phyloP scores from a whole-genome alignment of 2,113 vertebrate species.

The Hyla sarda region DNA sequence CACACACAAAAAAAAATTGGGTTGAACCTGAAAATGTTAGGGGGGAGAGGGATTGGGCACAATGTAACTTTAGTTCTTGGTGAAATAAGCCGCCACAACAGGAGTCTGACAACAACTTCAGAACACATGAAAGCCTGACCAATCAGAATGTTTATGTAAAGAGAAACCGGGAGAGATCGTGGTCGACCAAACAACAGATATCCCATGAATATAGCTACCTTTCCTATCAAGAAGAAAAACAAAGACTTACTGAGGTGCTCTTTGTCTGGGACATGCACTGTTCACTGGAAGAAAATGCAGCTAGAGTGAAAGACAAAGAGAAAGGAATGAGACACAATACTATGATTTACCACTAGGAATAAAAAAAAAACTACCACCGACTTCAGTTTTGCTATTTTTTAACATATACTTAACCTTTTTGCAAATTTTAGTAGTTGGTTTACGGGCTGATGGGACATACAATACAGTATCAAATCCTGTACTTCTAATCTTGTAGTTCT shows the following conservation, averaged over 20 bases:
- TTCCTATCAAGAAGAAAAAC: background rate
- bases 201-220: no score
- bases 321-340: background rate
- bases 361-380: background rate
- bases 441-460: background rate
- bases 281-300: conserved; percentile 63
- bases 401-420: background rate
- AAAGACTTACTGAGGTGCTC: conserved; percentile 74
- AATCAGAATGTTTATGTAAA: no score
- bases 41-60: no score
- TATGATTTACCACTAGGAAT: background rate
- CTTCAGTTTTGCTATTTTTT: no score
- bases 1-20: no score
- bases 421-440: background rate
- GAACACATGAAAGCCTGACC: background rate
- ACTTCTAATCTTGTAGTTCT: background rate
- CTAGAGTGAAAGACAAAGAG: background rate
- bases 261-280: conserved; percentile 68
- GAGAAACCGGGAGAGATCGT: no score
- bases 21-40: no score
- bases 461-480: background rate
- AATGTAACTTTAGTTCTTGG: no score
- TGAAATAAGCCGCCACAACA: no score
- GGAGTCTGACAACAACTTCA: background rate
- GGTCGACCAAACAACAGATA: no score